A percentile compares a stretch with the other conserved stretches of the same genome.
phyloP scores from a whole-genome alignment of 2,113 vertebrate species.

The Phainopepla nitens region DNA sequence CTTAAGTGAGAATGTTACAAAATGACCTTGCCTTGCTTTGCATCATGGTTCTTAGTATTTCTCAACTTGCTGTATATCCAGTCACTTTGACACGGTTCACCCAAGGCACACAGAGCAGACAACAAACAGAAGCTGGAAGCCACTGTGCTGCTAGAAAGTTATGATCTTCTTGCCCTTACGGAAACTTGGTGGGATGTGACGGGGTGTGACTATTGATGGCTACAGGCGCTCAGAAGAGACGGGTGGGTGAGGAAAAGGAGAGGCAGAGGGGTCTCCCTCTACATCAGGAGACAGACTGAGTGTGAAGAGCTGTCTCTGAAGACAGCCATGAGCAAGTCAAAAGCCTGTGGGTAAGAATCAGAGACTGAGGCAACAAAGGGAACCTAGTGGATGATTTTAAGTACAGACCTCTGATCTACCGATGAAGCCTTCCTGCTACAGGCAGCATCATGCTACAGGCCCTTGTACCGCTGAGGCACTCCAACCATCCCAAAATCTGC shows the following conservation, averaged over 20 bases:
- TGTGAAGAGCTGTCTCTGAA: background rate
- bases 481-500: background rate
- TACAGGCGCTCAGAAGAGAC: background rate
- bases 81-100: background rate
- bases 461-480: background rate
- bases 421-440: background rate
- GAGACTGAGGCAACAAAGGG: background rate
- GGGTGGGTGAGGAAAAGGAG: background rate
- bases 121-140: background rate
- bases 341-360: background rate
- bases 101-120: background rate
- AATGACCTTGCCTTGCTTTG: background rate
- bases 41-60: background rate
- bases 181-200: background rate
- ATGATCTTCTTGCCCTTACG: background rate
- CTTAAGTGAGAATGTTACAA: background rate
- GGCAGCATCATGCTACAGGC: background rate
- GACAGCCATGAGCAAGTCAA: background rate
- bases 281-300: background rate
- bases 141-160: background rate
- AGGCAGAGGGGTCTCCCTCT: background rate
- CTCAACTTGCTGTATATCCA: background rate
- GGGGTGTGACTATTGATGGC: fast-evolving
- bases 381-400: background rate
- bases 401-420: background rate